Base-by-base conservation (phyloP, 2,797 vertebrate genomes). In the Acanthurus leucopareius region DNA sequence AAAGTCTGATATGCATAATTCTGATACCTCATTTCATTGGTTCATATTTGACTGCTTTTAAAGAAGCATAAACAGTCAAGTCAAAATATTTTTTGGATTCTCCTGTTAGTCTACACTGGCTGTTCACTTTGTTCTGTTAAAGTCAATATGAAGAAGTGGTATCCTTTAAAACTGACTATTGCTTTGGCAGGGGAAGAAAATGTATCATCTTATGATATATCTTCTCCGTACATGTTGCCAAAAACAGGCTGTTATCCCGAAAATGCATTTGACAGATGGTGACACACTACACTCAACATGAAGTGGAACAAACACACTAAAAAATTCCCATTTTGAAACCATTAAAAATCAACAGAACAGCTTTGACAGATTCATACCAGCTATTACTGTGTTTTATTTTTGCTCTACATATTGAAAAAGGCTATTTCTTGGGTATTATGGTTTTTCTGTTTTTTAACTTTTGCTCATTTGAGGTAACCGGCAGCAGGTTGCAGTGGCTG, bases 211-310 rank as follows among this genome's bases (percentile, higher is more conserved):
- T 17, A 19, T 65, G 7, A 20, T 61, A 10, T 20, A 73, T 61
- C 11, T 52, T 38, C 9, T 40, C 17, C 40, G 8, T 42, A 8
- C 40, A 42, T 54, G 44, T 10, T 70, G 19, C 69, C 32, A 19
- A 44, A 38, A 57, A 56, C 59, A 77, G 25, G 19, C 53, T 35
- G 53, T 60, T 54, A 32, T 59, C 44, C 19, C 9, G 4, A 10
- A 1, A 59, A 61, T 69, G 35, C 56, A 7, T 38, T 4, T 59
- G 25, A 49, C 75, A 72, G 68, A 75, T 79, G 81, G 66, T 75
- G 71, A 59, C 25, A n/a, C 6, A 35, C 52, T 45, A 83, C 28
- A 56, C 52, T 67, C 59, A 20, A 53, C 48, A 17, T 22, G 57
- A 69, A 58, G 40, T 13, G 19, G 17, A 66, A 56, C 14, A 54